phyloP scores from a whole-genome alignment of 2,888 invertebrate species.

The Boloria euphrosyne region DNA sequence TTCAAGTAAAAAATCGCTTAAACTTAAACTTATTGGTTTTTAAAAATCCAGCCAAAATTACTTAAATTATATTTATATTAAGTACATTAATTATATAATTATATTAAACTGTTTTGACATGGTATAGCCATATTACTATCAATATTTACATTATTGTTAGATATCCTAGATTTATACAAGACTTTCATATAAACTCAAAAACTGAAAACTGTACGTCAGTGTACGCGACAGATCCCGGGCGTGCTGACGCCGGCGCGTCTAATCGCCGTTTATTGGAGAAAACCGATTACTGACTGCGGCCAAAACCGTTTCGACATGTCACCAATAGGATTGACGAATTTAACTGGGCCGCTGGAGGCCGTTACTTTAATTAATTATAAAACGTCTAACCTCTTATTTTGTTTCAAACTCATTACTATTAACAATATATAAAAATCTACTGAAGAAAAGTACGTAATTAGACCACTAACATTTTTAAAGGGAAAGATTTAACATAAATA shows the following conservation, averaged over 20 bases:
- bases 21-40: too few species aligned
- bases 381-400: conserved; percentile 21
- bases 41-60: too few species aligned
- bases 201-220: conserved; percentile 42
- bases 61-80: too few species aligned
- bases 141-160: too few species aligned
- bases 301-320: conserved; percentile 78
- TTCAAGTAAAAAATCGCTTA: too few species aligned
- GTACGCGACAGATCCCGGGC: conserved; percentile 62
- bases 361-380: conserved; percentile 37
- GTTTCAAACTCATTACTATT: neutral
- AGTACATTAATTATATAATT: too few species aligned
- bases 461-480: too few species aligned
- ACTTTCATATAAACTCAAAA: neutral
- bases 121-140: too few species aligned
- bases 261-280: conserved; percentile 82
- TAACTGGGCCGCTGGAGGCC: conserved; percentile 31
- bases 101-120: too few species aligned
- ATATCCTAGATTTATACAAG: neutral
- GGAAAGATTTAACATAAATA: too few species aligned
- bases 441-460: too few species aligned
- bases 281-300: conserved; percentile 76
- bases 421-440: too few species aligned
- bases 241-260: conserved; percentile 81
- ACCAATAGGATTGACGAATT: conserved; percentile 48